Evolutionary conservation across 2,113 vertebrate genomes (phyloP), one percentile per base, ranked within the genome.

Genomic region (Ornithorhynchus anatinus): DNA sequence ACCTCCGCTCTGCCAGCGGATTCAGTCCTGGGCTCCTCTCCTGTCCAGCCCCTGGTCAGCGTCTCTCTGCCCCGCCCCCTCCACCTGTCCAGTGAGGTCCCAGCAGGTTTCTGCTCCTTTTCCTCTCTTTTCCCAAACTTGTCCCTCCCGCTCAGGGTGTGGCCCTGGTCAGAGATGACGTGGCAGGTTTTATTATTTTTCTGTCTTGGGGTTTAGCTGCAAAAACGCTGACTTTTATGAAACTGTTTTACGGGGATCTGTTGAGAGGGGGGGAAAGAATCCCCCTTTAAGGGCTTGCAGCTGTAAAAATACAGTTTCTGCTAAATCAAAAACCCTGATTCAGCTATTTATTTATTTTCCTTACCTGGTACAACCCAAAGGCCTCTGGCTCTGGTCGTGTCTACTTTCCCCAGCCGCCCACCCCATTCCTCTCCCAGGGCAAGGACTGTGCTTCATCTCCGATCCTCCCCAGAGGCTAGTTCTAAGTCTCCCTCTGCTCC

Each of bases 221-320:
- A 82, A 62, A 87, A 89, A 86, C 48, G 62, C 79, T 88, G 79
- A 82, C 86, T 91, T 90, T 91, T 84, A 86, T 64, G 83, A 84
- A 91, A 89, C 72, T 48, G 82, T 81, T 70, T 92, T 92, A 91
- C 84, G 90, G 51, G 59, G 87, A 84, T 88, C 84, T 92, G 88
- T 91, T 85, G 88, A 88, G 82, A 72, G 69, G 88, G 87, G 86
- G 75, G 80, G 72, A 80, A 84, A 73, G 58, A 86, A 89, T 89
- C 89, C 87, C 75, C n/a, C 69, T 68, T 68, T 91, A 92, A 92
- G 78, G 86, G 82, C 78, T 86, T 88, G 83, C 91, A 94, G 92
- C 92, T 93, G 92, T 92, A 80, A 91, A 92, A 94, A 94, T 89
- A 93, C 64, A 3, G 47, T 54, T 85, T 82, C 85, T 82, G 72